A percentile compares a stretch with the other conserved stretches of the same genome.
Conservation (phyloP, 2,888 invertebrate genomes). For the Cecidostiba fungosa region DNA sequence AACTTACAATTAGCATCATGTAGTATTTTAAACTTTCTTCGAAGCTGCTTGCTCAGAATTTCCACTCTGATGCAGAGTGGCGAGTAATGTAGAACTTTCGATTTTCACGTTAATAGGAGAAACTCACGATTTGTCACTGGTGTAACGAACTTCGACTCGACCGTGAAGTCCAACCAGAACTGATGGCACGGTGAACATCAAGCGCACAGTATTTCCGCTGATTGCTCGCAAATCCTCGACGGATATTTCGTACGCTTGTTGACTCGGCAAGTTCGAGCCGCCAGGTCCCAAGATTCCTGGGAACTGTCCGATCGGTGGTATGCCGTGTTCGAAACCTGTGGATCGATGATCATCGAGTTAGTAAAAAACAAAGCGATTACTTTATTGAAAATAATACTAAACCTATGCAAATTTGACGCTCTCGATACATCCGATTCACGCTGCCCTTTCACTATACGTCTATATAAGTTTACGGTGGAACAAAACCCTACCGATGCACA, state of each 20-base stretch:
- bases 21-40: too few relatives aligned
- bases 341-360: background rate
- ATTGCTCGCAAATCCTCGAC: slow-evolving; percentile 87
- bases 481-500: too few relatives aligned
- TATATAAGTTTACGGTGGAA: too few relatives aligned
- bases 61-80: background rate
- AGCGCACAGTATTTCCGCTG: slow-evolving; percentile 89
- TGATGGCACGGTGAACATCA: slow-evolving; percentile 91
- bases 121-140: slow-evolving; percentile 87
- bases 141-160: slow-evolving; percentile 92
- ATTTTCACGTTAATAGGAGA: slow-evolving; percentile 25
- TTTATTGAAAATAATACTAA: too few relatives aligned
- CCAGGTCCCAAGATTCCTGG: slow-evolving; percentile 65
- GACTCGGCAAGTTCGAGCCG: slow-evolving; percentile 66
- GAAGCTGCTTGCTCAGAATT: background rate
- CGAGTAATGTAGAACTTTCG: slow-evolving; percentile 5
- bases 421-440: background rate
- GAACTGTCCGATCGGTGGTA: slow-evolving; percentile 72
- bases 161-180: slow-evolving; percentile 93
- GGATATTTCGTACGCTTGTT: slow-evolving; percentile 80
- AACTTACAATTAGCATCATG: background rate
- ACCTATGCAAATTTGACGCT: background rate
- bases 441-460: background rate
- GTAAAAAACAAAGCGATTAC: too few relatives aligned
- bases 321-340: slow-evolving; percentile 72